Percentiles rank a stretch among this genome's conserved stretches.
phyloP scores from a whole-genome alignment of 2,888 invertebrate genomes.

The Temnothorax ravouxi region DNA sequence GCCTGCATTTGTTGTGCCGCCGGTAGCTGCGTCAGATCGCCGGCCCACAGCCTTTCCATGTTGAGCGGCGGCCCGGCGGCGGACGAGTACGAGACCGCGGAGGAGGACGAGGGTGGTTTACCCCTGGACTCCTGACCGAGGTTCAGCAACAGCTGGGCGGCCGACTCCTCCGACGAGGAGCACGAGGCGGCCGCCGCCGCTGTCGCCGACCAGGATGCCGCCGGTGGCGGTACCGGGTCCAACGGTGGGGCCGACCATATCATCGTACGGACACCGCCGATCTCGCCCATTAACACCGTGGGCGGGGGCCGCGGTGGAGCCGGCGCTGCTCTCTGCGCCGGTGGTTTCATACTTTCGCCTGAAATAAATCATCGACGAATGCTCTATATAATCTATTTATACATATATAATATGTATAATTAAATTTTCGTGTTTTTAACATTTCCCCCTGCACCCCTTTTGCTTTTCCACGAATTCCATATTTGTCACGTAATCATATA shows the following conservation, averaged over 20 bases:
- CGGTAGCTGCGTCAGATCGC: slow-evolving; percentile 94
- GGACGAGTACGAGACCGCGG: slow-evolving; percentile 79
- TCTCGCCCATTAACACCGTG: slow-evolving; percentile 97
- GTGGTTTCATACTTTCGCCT: slow-evolving; percentile 86
- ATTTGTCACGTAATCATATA: background rate
- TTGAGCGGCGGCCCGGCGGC: slow-evolving; percentile 90
- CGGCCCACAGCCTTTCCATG: slow-evolving; percentile 97
- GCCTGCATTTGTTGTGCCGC: slow-evolving; percentile 93
- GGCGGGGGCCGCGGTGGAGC: slow-evolving; percentile 90
- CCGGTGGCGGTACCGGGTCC: slow-evolving; percentile 87
- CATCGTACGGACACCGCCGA: slow-evolving; percentile 94
- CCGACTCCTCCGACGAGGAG: slow-evolving; percentile 88
- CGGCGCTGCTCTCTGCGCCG: slow-evolving; percentile 83
- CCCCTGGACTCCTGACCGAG: slow-evolving; percentile 91
- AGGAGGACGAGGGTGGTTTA: slow-evolving; percentile 82
- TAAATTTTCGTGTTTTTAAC: background rate
- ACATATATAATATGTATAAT: background rate
- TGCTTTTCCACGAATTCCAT: background rate
- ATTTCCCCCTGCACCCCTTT: background rate
- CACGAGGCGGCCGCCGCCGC: slow-evolving; percentile 87
- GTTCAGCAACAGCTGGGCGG: slow-evolving; percentile 91
- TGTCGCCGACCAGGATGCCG: slow-evolving; percentile 88
- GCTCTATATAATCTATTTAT: background rate
- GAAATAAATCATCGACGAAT: slow-evolving; percentile 41
- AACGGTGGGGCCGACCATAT: slow-evolving; percentile 89